Evolutionary conservation across 2,888 invertebrate species (phyloP).

Genomic region (Dexiosoma caninum): DNA sequence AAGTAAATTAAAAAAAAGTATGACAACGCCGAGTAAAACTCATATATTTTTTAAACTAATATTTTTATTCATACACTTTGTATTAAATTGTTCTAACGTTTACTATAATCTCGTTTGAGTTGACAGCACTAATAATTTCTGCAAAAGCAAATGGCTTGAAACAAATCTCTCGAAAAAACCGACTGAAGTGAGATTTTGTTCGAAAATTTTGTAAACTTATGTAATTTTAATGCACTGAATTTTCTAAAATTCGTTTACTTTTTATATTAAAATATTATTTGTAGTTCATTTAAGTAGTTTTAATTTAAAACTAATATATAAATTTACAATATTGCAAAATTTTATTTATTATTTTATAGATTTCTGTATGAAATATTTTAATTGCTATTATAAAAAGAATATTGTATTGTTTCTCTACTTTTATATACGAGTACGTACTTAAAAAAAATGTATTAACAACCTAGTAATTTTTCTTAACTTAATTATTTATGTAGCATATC

Average conservation of each 20-base stretch:
- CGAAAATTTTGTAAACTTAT: constrained; percentile 25
- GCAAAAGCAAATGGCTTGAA: background rate
- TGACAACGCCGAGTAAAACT: too few relatives aligned
- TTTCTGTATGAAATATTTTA: background rate
- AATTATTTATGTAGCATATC: background rate
- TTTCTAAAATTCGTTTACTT: constrained; percentile 77
- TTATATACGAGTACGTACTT: background rate
- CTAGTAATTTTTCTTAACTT: too few relatives aligned
- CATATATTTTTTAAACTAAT: too few relatives aligned
- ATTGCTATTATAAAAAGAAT: background rate
- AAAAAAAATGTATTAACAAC: background rate
- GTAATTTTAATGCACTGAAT: constrained; percentile 66
- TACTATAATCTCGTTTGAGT: background rate
- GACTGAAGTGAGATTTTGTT: too few relatives aligned
- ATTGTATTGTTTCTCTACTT: background rate
- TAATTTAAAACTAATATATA: background rate
- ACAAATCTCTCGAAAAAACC: background rate
- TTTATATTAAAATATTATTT: background rate
- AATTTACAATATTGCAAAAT: background rate
- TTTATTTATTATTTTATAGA: background rate
- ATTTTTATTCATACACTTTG: too few relatives aligned
- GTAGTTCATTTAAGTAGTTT: constrained; percentile 6
- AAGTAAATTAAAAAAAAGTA: too few relatives aligned
- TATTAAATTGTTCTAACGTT: background rate
- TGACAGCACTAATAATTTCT: background rate